Percentiles rank a stretch among this genome's conserved stretches.
These are phyloP conservation scores for Eupeodes luniger DNA, from an alignment of 2,888 invertebrate genomes.

Conservation along the genomic window DNA sequence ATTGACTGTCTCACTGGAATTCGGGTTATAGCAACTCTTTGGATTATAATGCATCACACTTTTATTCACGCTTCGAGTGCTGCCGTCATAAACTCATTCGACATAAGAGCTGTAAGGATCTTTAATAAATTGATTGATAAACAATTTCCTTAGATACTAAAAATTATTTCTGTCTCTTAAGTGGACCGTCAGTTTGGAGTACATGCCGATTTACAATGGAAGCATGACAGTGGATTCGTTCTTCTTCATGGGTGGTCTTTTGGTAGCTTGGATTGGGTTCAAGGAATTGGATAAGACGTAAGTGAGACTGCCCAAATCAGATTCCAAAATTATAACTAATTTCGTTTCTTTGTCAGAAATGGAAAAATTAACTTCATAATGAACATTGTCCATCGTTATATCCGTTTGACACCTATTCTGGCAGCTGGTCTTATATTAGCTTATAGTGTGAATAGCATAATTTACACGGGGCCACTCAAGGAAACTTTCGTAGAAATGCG, in stretches of 20 bases:
- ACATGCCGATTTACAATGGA: constrained; percentile 80
- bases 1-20: constrained; percentile 35
- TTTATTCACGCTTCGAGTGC: not conserved
- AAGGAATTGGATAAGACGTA: constrained; percentile 70
- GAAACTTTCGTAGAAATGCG: not conserved
- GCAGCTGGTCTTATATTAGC: constrained; percentile 84
- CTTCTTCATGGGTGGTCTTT: constrained; percentile 85
- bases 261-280: constrained; percentile 81
- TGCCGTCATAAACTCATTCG: constrained; percentile 14
- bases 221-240: constrained; percentile 86
- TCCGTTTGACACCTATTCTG: constrained; percentile 85
- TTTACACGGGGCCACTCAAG: constrained; percentile 84
- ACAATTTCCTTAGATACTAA: not conserved
- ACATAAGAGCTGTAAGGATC: not conserved
- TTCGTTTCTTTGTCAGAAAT: constrained; percentile 52
- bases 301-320: not conserved
- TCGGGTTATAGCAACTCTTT: constrained; percentile 49
- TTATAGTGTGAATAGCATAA: constrained; percentile 83
- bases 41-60: constrained; percentile 28
- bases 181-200: constrained; percentile 59
- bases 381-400: constrained; percentile 78
- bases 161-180: constrained; percentile 5
- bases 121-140: too few relatives aligned
- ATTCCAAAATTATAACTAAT: not conserved
- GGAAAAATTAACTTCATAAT: constrained; percentile 78